Evolutionary conservation across 2,797 vertebrate genomes (phyloP).

Genomic region (Heteromormyrus szaboi): DNA sequence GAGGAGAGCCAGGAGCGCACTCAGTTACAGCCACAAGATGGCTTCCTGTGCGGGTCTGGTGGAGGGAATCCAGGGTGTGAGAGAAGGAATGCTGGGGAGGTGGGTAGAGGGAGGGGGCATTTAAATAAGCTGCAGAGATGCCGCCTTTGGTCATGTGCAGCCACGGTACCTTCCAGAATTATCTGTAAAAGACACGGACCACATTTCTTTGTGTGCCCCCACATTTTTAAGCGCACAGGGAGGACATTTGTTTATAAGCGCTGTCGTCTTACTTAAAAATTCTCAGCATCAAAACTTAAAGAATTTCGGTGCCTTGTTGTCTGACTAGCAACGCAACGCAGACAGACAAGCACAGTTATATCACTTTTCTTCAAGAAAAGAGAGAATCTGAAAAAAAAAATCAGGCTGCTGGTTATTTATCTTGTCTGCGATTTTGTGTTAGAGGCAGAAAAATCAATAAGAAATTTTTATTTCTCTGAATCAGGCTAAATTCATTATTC

Average conservation of each 20-base stretch:
- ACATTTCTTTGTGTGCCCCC: not conserved
- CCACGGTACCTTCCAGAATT: not conserved
- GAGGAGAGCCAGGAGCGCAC: constrained; percentile 17
- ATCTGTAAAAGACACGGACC: not conserved
- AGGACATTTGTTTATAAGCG: not conserved
- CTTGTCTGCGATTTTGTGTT: constrained; percentile 4
- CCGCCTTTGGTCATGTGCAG: not conserved
- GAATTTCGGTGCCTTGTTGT: not conserved
- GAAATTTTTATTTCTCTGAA: constrained; percentile 14
- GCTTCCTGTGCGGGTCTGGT: not conserved
- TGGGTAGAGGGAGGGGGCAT: not conserved
- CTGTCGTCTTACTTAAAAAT: not conserved
- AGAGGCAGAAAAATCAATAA: constrained; percentile 13
- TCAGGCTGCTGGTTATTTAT: not conserved
- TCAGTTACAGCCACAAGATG: constrained; percentile 18
- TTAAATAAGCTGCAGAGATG: not conserved
- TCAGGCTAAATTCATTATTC: constrained; percentile 19
- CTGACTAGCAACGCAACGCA: not conserved
- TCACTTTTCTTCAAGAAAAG: not conserved
- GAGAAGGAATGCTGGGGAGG: not conserved
- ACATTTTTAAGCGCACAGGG: not conserved
- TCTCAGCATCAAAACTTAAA: not conserved
- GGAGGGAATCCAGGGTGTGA: not conserved
- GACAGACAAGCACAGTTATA: not conserved
- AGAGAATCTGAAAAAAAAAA: not conserved